Evolutionary conservation across 1,140 invertebrate species (phyloP).

Genomic region (Ooceraea biroi): DNA sequence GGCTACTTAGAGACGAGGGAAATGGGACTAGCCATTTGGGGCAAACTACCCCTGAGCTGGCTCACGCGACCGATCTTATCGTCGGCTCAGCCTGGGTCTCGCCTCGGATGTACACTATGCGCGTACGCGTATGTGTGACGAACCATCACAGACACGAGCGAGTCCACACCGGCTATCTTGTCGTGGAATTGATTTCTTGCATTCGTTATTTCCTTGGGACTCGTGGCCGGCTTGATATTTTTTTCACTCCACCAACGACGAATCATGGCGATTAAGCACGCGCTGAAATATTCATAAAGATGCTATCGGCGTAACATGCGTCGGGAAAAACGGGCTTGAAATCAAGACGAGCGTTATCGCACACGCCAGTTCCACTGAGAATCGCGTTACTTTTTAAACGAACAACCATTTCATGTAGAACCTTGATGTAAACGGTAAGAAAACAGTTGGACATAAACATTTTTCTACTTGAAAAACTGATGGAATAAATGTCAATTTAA

Average conservation of each 20-base stretch:
- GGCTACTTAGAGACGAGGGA: conserved; percentile 78
- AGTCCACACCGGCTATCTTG: conserved; percentile 61
- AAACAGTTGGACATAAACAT: too few relatives aligned
- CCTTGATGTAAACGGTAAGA: neutral
- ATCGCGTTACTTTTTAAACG: neutral
- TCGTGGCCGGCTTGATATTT: conserved; percentile 18
- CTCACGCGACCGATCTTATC: conserved; percentile 82
- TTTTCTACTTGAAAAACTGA: too few relatives aligned
- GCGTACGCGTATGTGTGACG: conserved; percentile 31
- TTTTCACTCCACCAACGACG: conserved; percentile 2
- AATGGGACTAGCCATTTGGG: conserved; percentile 79
- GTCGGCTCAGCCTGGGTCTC: conserved; percentile 65
- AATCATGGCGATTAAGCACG: conserved; percentile 53
- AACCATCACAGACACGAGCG: conserved; percentile 12
- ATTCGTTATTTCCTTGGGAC: conserved; percentile 76
- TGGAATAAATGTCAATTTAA: too few relatives aligned
- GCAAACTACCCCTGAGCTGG: conserved; percentile 76
- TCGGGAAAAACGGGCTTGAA: conserved; percentile 45
- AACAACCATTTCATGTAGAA: conserved; percentile 2
- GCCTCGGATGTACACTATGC: conserved; percentile 54
- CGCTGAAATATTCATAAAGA: conserved; percentile 53
- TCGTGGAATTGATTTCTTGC: conserved; percentile 75
- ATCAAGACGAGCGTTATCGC: conserved; percentile 50
- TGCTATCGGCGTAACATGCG: conserved; percentile 40
- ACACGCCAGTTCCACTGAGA: neutral